These are phyloP conservation scores for Nomada goodeniana DNA, from an alignment of 2,888 invertebrate genomes.

Conservation along the genomic window DNA sequence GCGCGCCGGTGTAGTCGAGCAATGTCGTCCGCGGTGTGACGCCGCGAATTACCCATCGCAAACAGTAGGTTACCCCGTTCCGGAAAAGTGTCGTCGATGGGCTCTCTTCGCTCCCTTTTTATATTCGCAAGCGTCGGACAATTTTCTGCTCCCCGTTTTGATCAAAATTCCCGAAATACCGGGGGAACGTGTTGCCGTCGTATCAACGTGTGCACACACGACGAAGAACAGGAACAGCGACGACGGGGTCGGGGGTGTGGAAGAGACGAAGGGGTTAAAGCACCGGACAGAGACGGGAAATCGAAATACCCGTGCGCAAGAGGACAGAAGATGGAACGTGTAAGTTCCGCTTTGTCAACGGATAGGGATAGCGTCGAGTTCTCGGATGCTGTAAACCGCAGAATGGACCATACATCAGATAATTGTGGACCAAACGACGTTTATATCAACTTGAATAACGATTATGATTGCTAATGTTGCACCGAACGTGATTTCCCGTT, in stretches of 20 bases:
- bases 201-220: conserved; percentile 22
- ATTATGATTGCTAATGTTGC: conserved; percentile 31
- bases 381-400: conserved; percentile 54
- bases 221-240: neutral
- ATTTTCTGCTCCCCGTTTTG: conserved; percentile 22
- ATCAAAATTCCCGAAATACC: conserved; percentile 34
- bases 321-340: conserved; percentile 48
- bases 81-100: neutral
- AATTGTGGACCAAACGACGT: conserved; percentile 52
- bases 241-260: neutral
- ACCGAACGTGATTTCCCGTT: conserved; percentile 1
- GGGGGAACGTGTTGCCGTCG: conserved; percentile 18
- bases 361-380: conserved; percentile 48
- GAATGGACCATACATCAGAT: conserved; percentile 48
- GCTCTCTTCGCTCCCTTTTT: neutral
- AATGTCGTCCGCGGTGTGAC: neutral
- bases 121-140: neutral
- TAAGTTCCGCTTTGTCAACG: conserved; percentile 60
- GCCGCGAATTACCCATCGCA: conserved; percentile 18
- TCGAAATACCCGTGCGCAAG: conserved; percentile 30
- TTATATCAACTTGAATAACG: conserved; percentile 47
- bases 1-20: neutral
- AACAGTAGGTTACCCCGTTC: neutral
- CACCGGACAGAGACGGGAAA: conserved; percentile 16
- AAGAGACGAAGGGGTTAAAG: neutral